Evolutionary conservation across 2,797 vertebrate species (phyloP), one percentile per base, ranked within the genome.

Genomic region (Sebastes steindachneri): DNA sequence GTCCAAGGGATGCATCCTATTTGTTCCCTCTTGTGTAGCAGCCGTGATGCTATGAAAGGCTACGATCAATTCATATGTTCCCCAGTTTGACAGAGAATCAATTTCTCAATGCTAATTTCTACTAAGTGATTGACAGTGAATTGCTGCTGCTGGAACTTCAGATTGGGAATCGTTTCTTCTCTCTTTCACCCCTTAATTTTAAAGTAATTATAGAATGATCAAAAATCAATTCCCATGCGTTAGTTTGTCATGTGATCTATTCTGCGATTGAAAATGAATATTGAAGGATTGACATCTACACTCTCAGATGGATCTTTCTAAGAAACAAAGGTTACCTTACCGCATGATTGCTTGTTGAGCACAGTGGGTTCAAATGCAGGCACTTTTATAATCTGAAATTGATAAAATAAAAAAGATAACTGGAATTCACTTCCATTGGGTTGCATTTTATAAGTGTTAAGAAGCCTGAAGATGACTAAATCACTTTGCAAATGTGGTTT

Each of bases 171-270:
- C 66, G 7, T 81, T 82, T 75, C 15, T 75, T 62, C 67, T 55
- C 55, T 70, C 48, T 64, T 62, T 71, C 31, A 68, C 62, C 5
- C 7, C 55, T 85, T 7, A 3, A 78, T 85, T 77, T 86, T 37
- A 58, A 77, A 64, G 55, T 89, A 72, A 87, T 85, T 83, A 81
- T 23, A 70, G 25, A 81, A 83, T 71, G 31, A 83, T 80, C 54
- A 57, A 73, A 79, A 87, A 86, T 88, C 77, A 3, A 84, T 86
- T 60, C 74, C 19, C 15, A 65, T 53, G 62, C 48, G 4, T 80
- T 37, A 41, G 10, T 53, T 48, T 53, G 35, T 69, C 25, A 48
- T 57, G 41, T 68, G 59, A 45, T 79, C 2, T 64, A 45, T 48
- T 35, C 19, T 71, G 26, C 73, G 51, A 77, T 2, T 64, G 48